phyloP scores from a whole-genome alignment of 2,888 invertebrate genomes.

The Mantis religiosa region DNA sequence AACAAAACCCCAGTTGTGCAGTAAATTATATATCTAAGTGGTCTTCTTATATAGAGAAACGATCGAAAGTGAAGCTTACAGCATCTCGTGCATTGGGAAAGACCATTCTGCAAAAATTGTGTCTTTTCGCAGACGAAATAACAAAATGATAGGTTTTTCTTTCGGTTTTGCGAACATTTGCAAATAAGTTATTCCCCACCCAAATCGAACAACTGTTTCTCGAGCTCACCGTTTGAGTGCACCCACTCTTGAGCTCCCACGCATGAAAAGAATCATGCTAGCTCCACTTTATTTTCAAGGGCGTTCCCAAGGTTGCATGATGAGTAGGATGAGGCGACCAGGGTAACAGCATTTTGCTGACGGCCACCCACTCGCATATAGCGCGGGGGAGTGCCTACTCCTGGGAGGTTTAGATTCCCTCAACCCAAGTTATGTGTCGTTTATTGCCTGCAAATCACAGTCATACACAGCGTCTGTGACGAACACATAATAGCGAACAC shows the following conservation, averaged over 20 bases:
- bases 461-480: background rate
- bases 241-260: background rate
- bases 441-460: background rate
- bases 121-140: background rate
- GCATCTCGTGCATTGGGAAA: no score
- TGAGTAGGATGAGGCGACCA: background rate
- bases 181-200: background rate
- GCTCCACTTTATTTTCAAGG: background rate
- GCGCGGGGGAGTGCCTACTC: background rate
- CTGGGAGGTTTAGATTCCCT: background rate
- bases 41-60: no score
- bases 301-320: slow-evolving; percentile 7
- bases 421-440: background rate
- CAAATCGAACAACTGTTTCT: background rate
- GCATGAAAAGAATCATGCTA: background rate
- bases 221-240: background rate
- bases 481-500: background rate
- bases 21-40: no score
- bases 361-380: background rate
- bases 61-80: no score
- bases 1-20: no score
- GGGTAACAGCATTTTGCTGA: background rate
- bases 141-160: background rate
- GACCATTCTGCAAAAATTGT: no score
- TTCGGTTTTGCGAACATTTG: background rate